phyloP scores from a whole-genome alignment of 2,113 vertebrate species.

The Dryoscopus gambensis region DNA sequence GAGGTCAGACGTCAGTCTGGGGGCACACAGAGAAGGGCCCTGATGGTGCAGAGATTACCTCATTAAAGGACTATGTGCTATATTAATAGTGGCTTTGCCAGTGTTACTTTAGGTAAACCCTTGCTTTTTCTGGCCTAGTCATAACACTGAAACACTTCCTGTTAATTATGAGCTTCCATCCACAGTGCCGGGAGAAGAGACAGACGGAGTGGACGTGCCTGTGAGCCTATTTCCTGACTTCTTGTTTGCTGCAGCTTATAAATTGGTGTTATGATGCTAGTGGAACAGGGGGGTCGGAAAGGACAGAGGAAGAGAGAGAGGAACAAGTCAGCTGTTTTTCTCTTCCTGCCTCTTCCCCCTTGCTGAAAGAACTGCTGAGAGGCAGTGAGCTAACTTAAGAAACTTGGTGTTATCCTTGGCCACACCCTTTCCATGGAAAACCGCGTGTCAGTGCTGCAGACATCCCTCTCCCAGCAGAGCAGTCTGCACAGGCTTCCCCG shows the following conservation, averaged over 20 bases:
- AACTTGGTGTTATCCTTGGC: neutral
- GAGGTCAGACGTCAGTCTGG: constrained; percentile 48
- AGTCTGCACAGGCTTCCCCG: neutral
- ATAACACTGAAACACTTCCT: constrained; percentile 72
- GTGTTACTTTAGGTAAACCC: constrained; percentile 72
- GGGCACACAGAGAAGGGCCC: neutral
- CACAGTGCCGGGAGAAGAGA: neutral
- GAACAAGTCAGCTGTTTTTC: fast-evolving
- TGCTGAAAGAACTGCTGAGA: neutral
- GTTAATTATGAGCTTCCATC: constrained; percentile 8
- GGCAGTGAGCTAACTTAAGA: neutral
- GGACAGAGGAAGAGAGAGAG: neutral
- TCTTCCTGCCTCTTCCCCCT: neutral
- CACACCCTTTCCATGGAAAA: constrained; percentile 1
- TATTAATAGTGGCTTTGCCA: constrained; percentile 27
- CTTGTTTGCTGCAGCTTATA: neutral
- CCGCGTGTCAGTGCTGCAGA: neutral
- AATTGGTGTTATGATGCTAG: neutral
- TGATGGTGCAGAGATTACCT: constrained; percentile 38
- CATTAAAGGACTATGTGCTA: constrained; percentile 42
- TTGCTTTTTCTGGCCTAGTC: constrained; percentile 65
- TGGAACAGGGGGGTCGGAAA: neutral
- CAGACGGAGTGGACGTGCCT: neutral
- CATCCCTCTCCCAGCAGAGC: neutral
- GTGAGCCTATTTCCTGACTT: neutral